These are phyloP conservation scores for Scolanthus callimorphus DNA, from an alignment of 92 coral and sea anemone genomes.

Conservation along the genomic window DNA sequence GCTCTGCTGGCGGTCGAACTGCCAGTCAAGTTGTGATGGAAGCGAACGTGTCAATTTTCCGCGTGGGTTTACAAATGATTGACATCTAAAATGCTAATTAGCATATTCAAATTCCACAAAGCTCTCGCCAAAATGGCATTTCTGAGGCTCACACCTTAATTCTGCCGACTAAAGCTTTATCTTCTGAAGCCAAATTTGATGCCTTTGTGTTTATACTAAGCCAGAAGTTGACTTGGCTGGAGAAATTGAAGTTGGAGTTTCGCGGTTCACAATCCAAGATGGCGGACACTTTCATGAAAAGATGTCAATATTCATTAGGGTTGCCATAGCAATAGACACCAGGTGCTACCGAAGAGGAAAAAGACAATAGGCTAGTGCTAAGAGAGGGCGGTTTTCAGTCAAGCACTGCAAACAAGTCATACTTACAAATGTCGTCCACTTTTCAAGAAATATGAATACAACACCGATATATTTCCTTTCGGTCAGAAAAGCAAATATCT, in stretches of 20 bases:
- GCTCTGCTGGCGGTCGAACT: conserved; percentile 99
- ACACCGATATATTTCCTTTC: neutral
- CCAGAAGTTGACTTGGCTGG: too few species aligned
- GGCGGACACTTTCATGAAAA: conserved; percentile 77
- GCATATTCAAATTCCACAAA: conserved; percentile 63
- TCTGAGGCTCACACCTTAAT: neutral
- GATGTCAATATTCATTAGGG: conserved; percentile 86
- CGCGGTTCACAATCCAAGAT: conserved; percentile 60
- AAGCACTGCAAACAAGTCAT: conserved; percentile 24
- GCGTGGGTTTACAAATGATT: conserved; percentile 84
- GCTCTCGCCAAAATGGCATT: conserved; percentile 13
- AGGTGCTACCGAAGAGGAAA: conserved; percentile 55
- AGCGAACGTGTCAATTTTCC: conserved; percentile 95
- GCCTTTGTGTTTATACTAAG: neutral
- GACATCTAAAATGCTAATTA: conserved; percentile 72
- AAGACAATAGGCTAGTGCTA: conserved; percentile 35
- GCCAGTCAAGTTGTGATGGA: conserved; percentile 90
- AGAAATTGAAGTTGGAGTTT: too few species aligned
- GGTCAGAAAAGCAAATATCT: neutral
- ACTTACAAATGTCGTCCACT: neutral
- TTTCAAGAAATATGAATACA: neutral
- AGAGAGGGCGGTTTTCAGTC: conserved; percentile 37
- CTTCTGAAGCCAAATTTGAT: too few species aligned
- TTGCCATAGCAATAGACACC: conserved; percentile 82
- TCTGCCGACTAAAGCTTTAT: conserved; percentile 13